phyloP scores from a whole-genome alignment of 2,888 invertebrate species.

The Thereva nobilitata region DNA sequence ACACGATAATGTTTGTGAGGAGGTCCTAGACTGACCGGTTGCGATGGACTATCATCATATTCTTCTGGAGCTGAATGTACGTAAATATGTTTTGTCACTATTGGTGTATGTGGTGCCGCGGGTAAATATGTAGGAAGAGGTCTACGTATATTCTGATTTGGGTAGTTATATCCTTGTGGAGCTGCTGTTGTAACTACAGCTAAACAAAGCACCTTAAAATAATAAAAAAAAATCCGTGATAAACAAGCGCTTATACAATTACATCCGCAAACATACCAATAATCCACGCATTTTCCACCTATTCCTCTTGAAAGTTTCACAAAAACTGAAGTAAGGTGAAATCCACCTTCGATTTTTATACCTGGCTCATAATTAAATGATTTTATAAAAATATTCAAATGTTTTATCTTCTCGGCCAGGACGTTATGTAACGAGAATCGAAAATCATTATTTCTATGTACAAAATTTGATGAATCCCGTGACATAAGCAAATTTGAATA shows the following conservation, averaged over 20 bases:
- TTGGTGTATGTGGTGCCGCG: constrained; percentile 30
- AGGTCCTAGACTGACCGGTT: constrained; percentile 33
- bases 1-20: constrained; percentile 35
- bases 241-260: neutral
- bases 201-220: constrained; percentile 49
- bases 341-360: constrained; percentile 14
- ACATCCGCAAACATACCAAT: constrained; percentile 10
- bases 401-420: constrained; percentile 15
- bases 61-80: constrained; percentile 44
- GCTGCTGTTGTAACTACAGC: constrained; percentile 47
- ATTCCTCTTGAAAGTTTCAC: constrained; percentile 7
- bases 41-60: constrained; percentile 35
- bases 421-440: neutral
- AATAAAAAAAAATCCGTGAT: neutral
- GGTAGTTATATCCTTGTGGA: constrained; percentile 55
- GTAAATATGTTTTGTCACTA: constrained; percentile 43
- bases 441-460: too few species aligned
- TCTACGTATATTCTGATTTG: constrained; percentile 28
- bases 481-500: too few species aligned
- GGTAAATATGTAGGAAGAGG: constrained; percentile 10
- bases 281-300: constrained; percentile 14
- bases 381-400: constrained; percentile 17
- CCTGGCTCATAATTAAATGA: neutral
- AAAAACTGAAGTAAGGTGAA: constrained; percentile 20
- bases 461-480: too few species aligned